Conservation (phyloP, 2,113 vertebrate genomes). For the Columbina picui region DNA sequence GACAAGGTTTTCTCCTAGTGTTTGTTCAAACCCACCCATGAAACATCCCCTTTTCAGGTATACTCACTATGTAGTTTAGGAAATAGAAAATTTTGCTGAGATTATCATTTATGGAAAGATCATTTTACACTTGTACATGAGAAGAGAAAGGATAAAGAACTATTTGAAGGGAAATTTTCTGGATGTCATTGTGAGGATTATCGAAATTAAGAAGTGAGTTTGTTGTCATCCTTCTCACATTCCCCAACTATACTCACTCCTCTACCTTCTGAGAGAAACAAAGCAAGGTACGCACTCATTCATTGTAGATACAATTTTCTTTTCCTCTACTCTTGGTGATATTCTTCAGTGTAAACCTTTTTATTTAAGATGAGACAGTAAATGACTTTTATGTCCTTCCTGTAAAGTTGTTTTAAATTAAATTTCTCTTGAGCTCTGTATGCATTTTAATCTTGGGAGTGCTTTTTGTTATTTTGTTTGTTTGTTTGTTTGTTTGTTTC, state of each 20-base stretch:
- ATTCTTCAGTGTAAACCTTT: not conserved
- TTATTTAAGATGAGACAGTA: slow-evolving; percentile 5
- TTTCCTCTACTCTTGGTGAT: not conserved
- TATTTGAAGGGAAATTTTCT: not conserved
- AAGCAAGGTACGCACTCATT: not conserved
- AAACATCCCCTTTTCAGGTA: not conserved
- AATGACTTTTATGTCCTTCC: slow-evolving; percentile 10
- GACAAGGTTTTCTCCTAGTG: not conserved
- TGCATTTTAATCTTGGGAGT: slow-evolving; percentile 38
- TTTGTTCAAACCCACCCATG: not conserved
- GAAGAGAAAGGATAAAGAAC: not conserved
- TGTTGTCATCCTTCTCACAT: not conserved
- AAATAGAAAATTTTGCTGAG: not conserved
- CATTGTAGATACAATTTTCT: not conserved
- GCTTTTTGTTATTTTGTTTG: too few relatives aligned
- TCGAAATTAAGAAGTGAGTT: not conserved
- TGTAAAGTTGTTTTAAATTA: slow-evolving; percentile 46
- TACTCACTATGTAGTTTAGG: not conserved
- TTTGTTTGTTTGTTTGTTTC: not conserved
- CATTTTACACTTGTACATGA: not conserved
- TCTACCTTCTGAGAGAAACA: not conserved
- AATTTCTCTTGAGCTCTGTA: not conserved
- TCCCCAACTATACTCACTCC: not conserved
- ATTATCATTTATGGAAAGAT: not conserved
- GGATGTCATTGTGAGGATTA: not conserved